These are phyloP conservation scores for rabbit (Oryctolagus cuniculus) DNA, from an alignment of 2,113 vertebrate genomes.

Conservation along the genomic window mOryCun1.1 NC_091441.1:87857501-87858000, in stretches of 20 bases:
- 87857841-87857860: not conserved
- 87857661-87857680: no score
- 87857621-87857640: no score
- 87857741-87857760: no score
- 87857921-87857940: not conserved
- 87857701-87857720: no score
- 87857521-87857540: not conserved
- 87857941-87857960: not conserved
- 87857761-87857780: not conserved
- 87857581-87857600: no score
- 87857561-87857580: no score
- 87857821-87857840: not conserved
- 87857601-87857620: no score
- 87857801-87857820: not conserved
- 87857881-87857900: not conserved
- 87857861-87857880: not conserved
- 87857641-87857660: no score
- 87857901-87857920: not conserved
- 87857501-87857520: not conserved
- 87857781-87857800: not conserved
- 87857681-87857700: no score
- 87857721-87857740: no score
- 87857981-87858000: not conserved
- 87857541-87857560: not conserved
- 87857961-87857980: not conserved